phyloP scores from a whole-genome alignment of 2,113 vertebrate species.

The Malurus elegans region DNA sequence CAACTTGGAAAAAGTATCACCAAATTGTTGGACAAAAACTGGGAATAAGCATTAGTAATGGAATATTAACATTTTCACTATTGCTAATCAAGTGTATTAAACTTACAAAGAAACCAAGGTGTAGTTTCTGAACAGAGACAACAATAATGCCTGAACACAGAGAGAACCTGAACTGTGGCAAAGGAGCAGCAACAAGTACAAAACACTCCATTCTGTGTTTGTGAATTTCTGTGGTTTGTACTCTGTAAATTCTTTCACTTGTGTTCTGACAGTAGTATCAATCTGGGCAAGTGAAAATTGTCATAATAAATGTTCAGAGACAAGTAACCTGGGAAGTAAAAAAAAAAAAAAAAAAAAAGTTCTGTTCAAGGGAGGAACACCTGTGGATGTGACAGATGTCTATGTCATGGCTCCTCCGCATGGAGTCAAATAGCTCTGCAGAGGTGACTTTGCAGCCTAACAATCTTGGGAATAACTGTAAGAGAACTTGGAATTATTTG shows the following conservation, averaged over 20 bases:
- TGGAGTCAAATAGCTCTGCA: background rate
- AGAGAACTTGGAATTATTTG: background rate
- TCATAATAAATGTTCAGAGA: background rate
- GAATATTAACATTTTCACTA: background rate
- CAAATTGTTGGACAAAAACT: background rate
- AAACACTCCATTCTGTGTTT: no score
- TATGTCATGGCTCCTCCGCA: background rate
- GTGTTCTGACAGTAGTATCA: background rate
- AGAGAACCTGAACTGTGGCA: background rate
- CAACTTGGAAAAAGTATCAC: background rate
- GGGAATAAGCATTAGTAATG: background rate
- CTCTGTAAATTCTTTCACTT: background rate
- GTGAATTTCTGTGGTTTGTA: background rate
- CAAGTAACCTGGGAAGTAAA: background rate
- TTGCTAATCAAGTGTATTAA: background rate
- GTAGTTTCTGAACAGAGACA: background rate
- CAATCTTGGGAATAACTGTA: background rate
- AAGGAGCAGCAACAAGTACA: background rate
- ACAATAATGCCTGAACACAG: background rate
- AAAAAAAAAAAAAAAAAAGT: background rate
- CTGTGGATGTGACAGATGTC: background rate
- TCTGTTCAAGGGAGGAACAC: background rate
- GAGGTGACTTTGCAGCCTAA: background rate
- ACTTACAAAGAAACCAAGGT: background rate
- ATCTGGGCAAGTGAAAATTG: background rate